phyloP scores from a whole-genome alignment of 2,113 vertebrate genomes.

The Cololabis saira region DNA sequence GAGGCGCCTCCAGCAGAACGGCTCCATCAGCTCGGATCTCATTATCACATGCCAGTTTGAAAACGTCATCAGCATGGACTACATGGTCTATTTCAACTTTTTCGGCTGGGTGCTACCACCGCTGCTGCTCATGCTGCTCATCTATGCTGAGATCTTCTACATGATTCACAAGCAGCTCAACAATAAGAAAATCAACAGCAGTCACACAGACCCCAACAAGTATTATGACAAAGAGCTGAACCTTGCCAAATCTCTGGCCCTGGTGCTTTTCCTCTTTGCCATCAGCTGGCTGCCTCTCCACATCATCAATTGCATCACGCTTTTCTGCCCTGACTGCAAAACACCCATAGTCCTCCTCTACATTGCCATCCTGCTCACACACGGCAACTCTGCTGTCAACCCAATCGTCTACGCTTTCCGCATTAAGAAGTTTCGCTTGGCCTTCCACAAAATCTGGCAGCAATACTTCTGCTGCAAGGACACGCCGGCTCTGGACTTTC shows the following conservation, averaged over 20 bases:
- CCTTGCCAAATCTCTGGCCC: conserved; percentile 93
- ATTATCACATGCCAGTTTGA: conserved; percentile 92
- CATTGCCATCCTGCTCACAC: conserved; percentile 93
- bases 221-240: conserved; percentile 97
- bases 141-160: conserved; percentile 97
- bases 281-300: conserved; percentile 97
- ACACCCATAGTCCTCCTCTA: conserved; percentile 87
- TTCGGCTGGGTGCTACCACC: conserved; percentile 96
- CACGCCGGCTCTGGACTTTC: conserved; percentile 61
- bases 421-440: conserved; percentile 94
- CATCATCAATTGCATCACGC: conserved; percentile 91
- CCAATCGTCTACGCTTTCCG: conserved; percentile 95
- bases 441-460: conserved; percentile 94
- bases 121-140: conserved; percentile 91
- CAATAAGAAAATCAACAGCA: conserved; percentile 91
- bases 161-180: conserved; percentile 96
- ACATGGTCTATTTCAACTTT: conserved; percentile 99
- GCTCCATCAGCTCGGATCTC: conserved; percentile 77
- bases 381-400: conserved; percentile 97
- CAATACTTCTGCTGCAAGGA: conserved; percentile 92
- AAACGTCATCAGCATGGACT: conserved; percentile 98
- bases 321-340: conserved; percentile 88
- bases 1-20: conserved; percentile 71
- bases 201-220: conserved; percentile 88
- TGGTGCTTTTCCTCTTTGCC: conserved; percentile 94